A percentile compares a stretch with the other conserved stretches of the same genome.
phyloP scores from a whole-genome alignment of 2,113 vertebrate species.

The Mungos mungo region DNA sequence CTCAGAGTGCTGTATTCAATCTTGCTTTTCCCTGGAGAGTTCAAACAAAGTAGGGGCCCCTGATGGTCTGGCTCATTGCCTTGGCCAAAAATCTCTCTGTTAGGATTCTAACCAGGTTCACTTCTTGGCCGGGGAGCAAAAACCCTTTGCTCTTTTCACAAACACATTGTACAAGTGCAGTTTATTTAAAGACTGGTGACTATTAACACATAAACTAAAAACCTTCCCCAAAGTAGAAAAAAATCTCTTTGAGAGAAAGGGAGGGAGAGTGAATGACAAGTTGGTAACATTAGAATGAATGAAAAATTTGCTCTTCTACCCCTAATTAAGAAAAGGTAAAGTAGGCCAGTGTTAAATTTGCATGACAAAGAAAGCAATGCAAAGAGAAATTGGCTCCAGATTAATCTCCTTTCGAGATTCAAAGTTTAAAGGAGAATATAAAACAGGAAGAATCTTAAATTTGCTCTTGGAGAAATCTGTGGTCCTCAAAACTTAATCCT shows the following conservation, averaged over 20 bases:
- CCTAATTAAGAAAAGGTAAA: constrained; percentile 49
- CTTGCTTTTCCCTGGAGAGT: neutral
- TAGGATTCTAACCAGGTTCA: neutral
- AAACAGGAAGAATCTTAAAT: neutral
- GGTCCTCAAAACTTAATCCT: neutral
- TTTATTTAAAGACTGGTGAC: neutral
- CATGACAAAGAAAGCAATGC: constrained; percentile 44
- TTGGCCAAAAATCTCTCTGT: neutral
- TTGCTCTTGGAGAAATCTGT: neutral
- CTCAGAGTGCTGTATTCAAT: neutral
- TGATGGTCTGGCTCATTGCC: neutral
- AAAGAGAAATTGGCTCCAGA: constrained; percentile 36
- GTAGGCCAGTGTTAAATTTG: neutral
- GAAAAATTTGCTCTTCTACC: neutral
- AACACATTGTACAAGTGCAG: neutral
- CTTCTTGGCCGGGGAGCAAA: neutral
- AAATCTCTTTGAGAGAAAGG: neutral
- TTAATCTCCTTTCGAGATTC: constrained; percentile 41
- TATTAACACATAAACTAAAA: neutral
- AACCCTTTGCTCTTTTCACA: neutral
- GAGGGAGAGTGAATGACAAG: neutral
- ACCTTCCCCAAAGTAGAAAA: neutral
- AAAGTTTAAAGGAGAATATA: constrained; percentile 31
- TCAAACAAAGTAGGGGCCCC: neutral
- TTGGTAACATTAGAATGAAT: neutral